Evolutionary conservation across 1,140 invertebrate genomes (phyloP).

Genomic region (Neomicropteryx cornuta): DNA sequence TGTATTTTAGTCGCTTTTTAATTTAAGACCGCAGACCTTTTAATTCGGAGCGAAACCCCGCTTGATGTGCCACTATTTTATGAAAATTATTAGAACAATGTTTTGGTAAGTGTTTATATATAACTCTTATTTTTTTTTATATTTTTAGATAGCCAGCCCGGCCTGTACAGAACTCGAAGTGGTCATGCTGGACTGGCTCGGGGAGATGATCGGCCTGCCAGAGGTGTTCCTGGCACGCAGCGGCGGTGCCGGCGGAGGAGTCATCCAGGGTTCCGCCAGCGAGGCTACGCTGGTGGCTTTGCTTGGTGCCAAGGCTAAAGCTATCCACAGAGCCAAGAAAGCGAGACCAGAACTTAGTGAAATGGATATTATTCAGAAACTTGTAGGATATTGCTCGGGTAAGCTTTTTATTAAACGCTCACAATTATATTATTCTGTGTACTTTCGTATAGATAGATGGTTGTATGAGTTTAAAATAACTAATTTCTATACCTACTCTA

Average conservation of each 20-base stretch:
- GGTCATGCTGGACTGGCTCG: constrained; percentile 94
- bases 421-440: no score
- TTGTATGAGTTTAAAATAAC: no score
- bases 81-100: no score
- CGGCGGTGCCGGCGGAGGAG: constrained; percentile 78
- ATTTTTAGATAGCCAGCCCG: constrained; percentile 80
- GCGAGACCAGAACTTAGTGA: constrained; percentile 70
- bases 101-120: no score
- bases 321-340: constrained; percentile 57
- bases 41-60: no score
- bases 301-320: constrained; percentile 77
- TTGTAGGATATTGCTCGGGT: constrained; percentile 80
- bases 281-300: constrained; percentile 81
- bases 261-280: constrained; percentile 85
- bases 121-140: no score
- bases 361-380: constrained; percentile 70
- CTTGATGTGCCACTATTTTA: no score
- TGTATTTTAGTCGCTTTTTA: no score
- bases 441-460: no score
- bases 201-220: constrained; percentile 87
- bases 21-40: no score
- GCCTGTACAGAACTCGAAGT: constrained; percentile 97
- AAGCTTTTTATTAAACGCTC: constrained; percentile 23
- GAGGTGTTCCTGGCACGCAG: constrained; percentile 73
- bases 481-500: no score